These are phyloP conservation scores for Helicolenus hilgendorfi DNA, from an alignment of 2,797 vertebrate species.

Conservation along the genomic window DNA sequence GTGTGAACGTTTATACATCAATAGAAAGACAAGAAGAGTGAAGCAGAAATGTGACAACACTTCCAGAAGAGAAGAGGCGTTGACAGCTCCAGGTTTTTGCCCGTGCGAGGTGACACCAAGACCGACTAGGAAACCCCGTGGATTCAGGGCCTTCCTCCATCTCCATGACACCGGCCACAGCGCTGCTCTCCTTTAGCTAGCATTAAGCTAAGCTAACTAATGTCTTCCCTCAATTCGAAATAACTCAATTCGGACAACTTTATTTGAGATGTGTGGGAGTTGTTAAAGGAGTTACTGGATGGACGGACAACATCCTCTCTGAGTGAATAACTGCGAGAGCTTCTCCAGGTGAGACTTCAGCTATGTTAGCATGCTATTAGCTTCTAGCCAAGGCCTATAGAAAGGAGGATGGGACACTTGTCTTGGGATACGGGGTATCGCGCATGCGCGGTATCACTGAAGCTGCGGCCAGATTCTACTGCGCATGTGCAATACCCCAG, in stretches of 20 bases:
- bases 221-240: slow-evolving; percentile 67
- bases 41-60: slow-evolving; percentile 79
- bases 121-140: slow-evolving; percentile 85
- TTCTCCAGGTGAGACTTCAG: slow-evolving; percentile 81
- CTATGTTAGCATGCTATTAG: slow-evolving; percentile 39
- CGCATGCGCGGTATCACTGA: too few relatives aligned
- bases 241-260: slow-evolving; percentile 40
- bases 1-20: slow-evolving; percentile 1
- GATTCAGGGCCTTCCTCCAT: slow-evolving; percentile 64
- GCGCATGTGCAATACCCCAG: too few relatives aligned
- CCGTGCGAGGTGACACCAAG: slow-evolving; percentile 63
- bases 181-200: slow-evolving; percentile 68
- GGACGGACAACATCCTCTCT: slow-evolving; percentile 54
- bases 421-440: rapidly evolving
- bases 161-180: slow-evolving; percentile 21
- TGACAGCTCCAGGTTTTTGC: slow-evolving; percentile 67
- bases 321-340: slow-evolving; percentile 62
- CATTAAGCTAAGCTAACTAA: slow-evolving; percentile 77
- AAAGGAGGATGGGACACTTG: too few relatives aligned
- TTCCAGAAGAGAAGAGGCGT: slow-evolving; percentile 57
- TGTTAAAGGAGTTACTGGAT: slow-evolving; percentile 60
- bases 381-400: too few relatives aligned
- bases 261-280: slow-evolving; percentile 40
- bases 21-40: slow-evolving; percentile 7
- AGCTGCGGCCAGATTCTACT: too few relatives aligned